These are phyloP conservation scores for Gracilinanus agilis DNA, from an alignment of 2,113 vertebrate species.

Conservation along the genomic window DNA sequence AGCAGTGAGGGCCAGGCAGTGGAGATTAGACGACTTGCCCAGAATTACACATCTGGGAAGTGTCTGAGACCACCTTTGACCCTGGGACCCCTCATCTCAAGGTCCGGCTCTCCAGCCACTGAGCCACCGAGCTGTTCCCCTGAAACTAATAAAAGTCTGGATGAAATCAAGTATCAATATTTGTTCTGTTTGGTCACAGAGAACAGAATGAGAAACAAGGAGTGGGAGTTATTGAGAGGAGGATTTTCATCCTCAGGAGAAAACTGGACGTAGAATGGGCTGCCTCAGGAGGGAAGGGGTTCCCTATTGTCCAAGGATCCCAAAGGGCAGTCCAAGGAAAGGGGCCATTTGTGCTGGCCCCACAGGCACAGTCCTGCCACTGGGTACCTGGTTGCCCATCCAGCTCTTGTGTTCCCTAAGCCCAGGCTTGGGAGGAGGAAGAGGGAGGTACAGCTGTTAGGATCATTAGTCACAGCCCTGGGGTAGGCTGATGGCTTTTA, in stretches of 20 bases:
- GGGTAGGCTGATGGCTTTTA: neutral
- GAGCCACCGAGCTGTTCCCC: too few species aligned
- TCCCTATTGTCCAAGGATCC: neutral
- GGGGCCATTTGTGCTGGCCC: neutral
- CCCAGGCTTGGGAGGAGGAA: neutral
- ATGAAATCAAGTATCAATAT: neutral
- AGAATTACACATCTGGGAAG: too few species aligned
- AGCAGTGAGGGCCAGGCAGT: too few species aligned
- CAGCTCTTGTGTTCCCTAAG: neutral
- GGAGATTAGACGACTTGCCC: too few species aligned
- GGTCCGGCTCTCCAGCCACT: too few species aligned
- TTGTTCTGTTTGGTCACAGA: neutral
- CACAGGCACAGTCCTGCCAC: too few species aligned
- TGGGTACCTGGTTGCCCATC: too few species aligned
- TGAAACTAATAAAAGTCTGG: too few species aligned
- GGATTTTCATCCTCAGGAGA: neutral
- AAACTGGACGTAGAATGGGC: neutral
- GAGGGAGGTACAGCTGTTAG: neutral
- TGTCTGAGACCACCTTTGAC: too few species aligned
- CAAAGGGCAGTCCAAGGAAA: neutral
- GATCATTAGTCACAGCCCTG: neutral
- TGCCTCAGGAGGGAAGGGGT: neutral
- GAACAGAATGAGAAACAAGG: neutral
- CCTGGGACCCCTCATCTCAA: too few species aligned
- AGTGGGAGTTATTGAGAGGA: neutral